These are phyloP conservation scores for Trichacis sp. DNA, from an alignment of 2,888 invertebrate genomes.

Conservation along the genomic window DNA sequence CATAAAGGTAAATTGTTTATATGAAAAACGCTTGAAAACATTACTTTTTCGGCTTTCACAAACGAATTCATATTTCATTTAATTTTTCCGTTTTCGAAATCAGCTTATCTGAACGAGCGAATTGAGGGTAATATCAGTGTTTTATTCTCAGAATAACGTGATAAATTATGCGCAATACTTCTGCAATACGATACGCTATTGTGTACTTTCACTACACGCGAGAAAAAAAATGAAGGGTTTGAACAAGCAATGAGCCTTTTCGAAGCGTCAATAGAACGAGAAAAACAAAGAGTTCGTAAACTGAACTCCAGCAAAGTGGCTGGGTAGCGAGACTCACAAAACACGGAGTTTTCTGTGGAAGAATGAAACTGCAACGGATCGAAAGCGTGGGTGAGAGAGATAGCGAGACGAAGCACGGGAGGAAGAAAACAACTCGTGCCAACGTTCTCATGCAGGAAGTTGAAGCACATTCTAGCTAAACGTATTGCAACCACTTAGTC, in stretches of 20 bases:
- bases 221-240: conserved; percentile 11
- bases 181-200: too few relatives aligned
- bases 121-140: too few relatives aligned
- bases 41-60: too few relatives aligned
- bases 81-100: too few relatives aligned
- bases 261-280: conserved; percentile 1
- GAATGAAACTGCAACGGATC: conserved; percentile 1
- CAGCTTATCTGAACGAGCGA: too few relatives aligned
- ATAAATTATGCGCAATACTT: too few relatives aligned
- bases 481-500: conserved; percentile 65
- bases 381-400: conserved; percentile 20
- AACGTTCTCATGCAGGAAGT: conserved; percentile 45
- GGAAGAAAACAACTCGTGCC: conserved; percentile 21
- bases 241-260: conserved; percentile 19
- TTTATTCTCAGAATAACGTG: too few relatives aligned
- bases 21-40: too few relatives aligned
- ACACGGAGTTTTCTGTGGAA: conserved; percentile 3
- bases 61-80: too few relatives aligned
- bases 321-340: neutral
- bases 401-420: conserved; percentile 34
- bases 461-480: conserved; percentile 58
- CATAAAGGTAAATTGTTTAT: too few relatives aligned
- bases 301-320: neutral
- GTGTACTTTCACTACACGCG: too few relatives aligned
- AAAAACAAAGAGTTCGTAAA: conserved; percentile 2